Conservation (phyloP, 2,797 vertebrate genomes). For the Setipinna tenuifilis region DNA sequence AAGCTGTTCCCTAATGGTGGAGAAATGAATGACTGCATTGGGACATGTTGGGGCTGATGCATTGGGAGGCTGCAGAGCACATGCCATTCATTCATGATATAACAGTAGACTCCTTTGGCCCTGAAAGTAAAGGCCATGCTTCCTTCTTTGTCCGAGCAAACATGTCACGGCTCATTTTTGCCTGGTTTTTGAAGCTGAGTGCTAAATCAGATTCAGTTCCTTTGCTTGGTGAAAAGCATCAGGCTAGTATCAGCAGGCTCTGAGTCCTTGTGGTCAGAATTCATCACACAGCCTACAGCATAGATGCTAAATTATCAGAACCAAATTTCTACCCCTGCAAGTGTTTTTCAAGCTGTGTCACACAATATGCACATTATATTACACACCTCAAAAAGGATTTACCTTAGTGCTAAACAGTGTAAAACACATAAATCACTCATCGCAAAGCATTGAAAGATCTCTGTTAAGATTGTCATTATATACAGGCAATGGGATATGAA, state of each 20-base stretch:
- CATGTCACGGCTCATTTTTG: neutral
- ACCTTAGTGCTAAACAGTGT: neutral
- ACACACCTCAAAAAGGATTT: neutral
- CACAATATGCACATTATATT: neutral
- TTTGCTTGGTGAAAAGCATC: neutral
- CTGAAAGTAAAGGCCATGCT: neutral
- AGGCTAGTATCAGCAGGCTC: neutral
- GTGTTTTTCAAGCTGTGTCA: neutral
- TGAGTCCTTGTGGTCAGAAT: neutral
- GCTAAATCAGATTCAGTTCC: neutral
- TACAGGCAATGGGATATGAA: neutral
- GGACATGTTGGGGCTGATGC: neutral
- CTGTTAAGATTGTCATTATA: neutral
- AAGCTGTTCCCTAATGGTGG: neutral
- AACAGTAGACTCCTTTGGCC: slow-evolving; percentile 1
- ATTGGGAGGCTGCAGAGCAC: neutral
- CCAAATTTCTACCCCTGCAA: neutral
- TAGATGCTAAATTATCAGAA: neutral
- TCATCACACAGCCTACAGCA: neutral
- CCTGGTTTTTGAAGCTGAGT: neutral
- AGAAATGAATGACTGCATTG: neutral
- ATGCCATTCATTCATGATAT: neutral
- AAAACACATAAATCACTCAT: neutral
- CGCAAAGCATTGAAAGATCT: neutral
- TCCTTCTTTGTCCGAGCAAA: neutral